Evolutionary conservation across 2,113 vertebrate species (phyloP), one percentile per base, ranked within the genome.

Genomic region (Sylvia atricapilla): DNA sequence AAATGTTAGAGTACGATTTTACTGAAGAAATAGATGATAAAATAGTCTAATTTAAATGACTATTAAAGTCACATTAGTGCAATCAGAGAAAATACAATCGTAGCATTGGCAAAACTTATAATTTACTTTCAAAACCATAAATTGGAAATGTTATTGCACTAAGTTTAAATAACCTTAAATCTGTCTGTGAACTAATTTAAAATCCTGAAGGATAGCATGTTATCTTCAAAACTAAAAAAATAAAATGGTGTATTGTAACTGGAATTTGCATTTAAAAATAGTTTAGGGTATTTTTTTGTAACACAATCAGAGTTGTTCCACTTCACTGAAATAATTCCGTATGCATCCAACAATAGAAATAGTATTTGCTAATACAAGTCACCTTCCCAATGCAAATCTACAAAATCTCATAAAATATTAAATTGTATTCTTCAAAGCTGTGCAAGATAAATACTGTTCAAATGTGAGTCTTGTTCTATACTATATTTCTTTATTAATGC

Each of bases 311-410:
- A 90, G 10, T 4, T 92, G 85, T 92, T 95, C 62, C 72, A 84
- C 41, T 93, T 92, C 64, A 55, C 19, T 82, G 68, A 77, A 89
- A 77, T 87, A 89, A 93, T 93, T 82, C 28, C 93, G 87, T 82
- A 92, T 62, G 15, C 49, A 62, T 10, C 23, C 28, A 75, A 58
- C 33, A 94, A 94, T n/a, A 49, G 72, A 89, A 88, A 84, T 39
- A 79, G 11, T 74, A 68, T 52, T 94, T 88, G 21, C 15, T 93
- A 86, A 92, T 53, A 68, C 27, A 79, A 64, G 87, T 39, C 94
- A 66, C 15, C 9, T 90, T 89, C 31, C 44, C 47, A 74, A 43
- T 83, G 46, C 27, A 91, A 94, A 92, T 75, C 23, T 86, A 53
- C 13, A 37, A 19, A 70, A 94, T 49, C 35, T 77, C 9, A 87